phyloP scores from a whole-genome alignment of 2,797 vertebrate genomes.

The Anguilla marmorata region DNA sequence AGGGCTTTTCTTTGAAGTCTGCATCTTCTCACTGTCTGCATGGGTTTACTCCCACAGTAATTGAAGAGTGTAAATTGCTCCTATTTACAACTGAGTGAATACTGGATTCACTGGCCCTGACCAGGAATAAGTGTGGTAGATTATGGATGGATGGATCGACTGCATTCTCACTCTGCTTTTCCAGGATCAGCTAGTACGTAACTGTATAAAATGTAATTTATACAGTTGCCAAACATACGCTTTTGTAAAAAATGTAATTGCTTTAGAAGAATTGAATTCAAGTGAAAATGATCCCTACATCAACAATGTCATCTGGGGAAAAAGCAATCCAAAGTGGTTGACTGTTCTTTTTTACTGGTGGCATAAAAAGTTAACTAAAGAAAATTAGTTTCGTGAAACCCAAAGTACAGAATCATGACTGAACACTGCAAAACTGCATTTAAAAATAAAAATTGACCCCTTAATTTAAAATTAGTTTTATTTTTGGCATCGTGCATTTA shows the following conservation, averaged over 20 bases:
- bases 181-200: neutral
- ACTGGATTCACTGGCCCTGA: too few relatives aligned
- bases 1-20: too few relatives aligned
- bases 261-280: neutral
- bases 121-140: too few relatives aligned
- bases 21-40: too few relatives aligned
- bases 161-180: neutral
- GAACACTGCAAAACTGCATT: slow-evolving; percentile 29
- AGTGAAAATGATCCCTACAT: too few relatives aligned
- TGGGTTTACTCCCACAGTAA: too few relatives aligned
- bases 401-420: slow-evolving; percentile 29
- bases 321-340: neutral
- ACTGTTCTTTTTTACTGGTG: neutral
- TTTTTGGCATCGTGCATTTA: slow-evolving; percentile 65
- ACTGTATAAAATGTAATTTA: neutral
- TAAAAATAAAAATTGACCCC: slow-evolving; percentile 6
- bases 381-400: neutral
- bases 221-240: neutral
- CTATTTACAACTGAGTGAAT: too few relatives aligned
- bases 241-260: neutral
- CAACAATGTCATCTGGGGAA: neutral
- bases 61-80: too few relatives aligned
- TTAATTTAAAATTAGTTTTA: slow-evolving; percentile 70
- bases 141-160: neutral
- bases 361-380: neutral